Conservation (phyloP, 2,888 invertebrate genomes). For the Lithophane semibrunnea region DNA sequence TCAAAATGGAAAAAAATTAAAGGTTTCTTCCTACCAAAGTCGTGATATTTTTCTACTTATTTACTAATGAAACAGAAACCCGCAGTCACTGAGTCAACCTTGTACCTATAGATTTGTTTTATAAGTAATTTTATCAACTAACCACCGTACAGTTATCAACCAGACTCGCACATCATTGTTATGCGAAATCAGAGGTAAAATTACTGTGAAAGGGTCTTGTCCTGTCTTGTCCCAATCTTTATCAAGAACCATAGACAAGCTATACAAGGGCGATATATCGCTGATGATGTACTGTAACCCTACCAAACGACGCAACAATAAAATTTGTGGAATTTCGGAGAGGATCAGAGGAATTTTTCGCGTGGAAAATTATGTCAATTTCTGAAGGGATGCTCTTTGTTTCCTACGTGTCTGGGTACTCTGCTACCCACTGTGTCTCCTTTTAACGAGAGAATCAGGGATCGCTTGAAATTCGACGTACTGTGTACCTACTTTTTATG, state of each 20-base stretch:
- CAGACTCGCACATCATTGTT: neutral
- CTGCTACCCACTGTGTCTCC: slow-evolving; percentile 23
- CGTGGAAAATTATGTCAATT: slow-evolving; percentile 77
- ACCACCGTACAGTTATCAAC: neutral
- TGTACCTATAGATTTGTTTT: neutral
- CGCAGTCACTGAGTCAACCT: neutral
- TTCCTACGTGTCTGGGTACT: slow-evolving; percentile 38
- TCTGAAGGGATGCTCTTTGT: slow-evolving; percentile 69
- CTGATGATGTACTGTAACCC: slow-evolving; percentile 21
- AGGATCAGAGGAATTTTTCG: slow-evolving; percentile 75
- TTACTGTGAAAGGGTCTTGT: neutral
- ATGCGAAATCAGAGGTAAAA: neutral
- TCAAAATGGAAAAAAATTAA: neutral
- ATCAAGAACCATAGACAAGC: neutral
- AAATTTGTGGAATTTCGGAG: slow-evolving; percentile 74
- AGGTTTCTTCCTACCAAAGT: neutral
- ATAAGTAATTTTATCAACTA: neutral
- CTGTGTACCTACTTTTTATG: neutral
- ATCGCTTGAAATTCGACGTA: slow-evolving; percentile 19
- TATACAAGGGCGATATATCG: slow-evolving; percentile 16
- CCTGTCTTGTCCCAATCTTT: neutral
- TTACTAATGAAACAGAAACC: neutral
- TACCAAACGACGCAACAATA: slow-evolving; percentile 66
- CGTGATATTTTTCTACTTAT: neutral
- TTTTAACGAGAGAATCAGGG: slow-evolving; percentile 34